A percentile compares a stretch with the other conserved stretches of the same genome.
Evolutionary conservation across 2,888 invertebrate species (phyloP).

Genomic region (Odontocolon sp.): DNA sequence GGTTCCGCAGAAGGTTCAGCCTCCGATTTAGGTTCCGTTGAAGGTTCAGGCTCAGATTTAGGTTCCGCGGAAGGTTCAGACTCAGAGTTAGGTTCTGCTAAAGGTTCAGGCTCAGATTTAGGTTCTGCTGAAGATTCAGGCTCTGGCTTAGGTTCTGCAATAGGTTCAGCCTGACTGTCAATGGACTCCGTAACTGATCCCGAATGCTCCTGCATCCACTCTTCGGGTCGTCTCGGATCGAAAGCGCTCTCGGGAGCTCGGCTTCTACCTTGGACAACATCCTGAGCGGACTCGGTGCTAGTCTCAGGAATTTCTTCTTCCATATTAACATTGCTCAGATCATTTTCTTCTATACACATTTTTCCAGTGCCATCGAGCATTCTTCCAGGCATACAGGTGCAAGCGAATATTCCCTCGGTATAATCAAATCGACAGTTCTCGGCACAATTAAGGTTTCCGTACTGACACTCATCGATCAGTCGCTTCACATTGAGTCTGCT

Average conservation of each 20-base stretch:
- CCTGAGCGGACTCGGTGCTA: slow-evolving; percentile 64
- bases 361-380: slow-evolving; percentile 81
- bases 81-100: slow-evolving; percentile 63
- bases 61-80: slow-evolving; percentile 63
- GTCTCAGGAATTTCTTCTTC: slow-evolving; percentile 63
- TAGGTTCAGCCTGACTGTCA: slow-evolving; percentile 63
- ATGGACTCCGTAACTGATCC: slow-evolving; percentile 53
- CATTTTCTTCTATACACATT: slow-evolving; percentile 78
- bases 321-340: slow-evolving; percentile 71
- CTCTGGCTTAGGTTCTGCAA: slow-evolving; percentile 61
- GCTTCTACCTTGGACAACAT: slow-evolving; percentile 75
- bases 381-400: slow-evolving; percentile 85
- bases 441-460: slow-evolving; percentile 86
- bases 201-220: slow-evolving; percentile 60
- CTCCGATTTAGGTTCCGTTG: slow-evolving; percentile 51
- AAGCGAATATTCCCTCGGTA: slow-evolving; percentile 84
- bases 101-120: slow-evolving; percentile 61
- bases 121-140: slow-evolving; percentile 63
- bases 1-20: slow-evolving; percentile 55
- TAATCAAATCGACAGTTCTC: slow-evolving; percentile 87
- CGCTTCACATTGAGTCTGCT: slow-evolving; percentile 68
- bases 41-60: slow-evolving; percentile 59
- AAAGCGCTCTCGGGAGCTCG: slow-evolving; percentile 64
- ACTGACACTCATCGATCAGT: slow-evolving; percentile 85
- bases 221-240: slow-evolving; percentile 65